Base-by-base conservation (phyloP, 2,888 invertebrate genomes). In the Tenodera sinensis region DNA sequence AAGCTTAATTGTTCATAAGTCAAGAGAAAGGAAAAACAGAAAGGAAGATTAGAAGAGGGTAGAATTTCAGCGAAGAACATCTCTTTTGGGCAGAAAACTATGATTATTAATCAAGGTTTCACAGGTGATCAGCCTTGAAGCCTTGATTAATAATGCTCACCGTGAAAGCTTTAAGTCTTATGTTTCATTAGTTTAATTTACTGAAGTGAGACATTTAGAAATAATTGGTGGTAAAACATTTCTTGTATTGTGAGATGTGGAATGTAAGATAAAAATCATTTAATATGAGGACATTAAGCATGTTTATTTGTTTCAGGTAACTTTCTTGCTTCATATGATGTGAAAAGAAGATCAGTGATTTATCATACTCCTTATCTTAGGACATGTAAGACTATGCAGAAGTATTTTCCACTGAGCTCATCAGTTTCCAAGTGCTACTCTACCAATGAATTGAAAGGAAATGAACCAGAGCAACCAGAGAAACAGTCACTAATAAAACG, bases 401-500 rank as follows among this genome's bases (percentile, higher is more conserved):
- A 71, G 6, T 25, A 71, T 71, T 71, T 71, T 71, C 54, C 54
- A 20, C 25, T 71, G 25, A 25, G 20, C 20, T 54, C 54, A 71
- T 71, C 25, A 71, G 4, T 15, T 6, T 20, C 54, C 20, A 28
- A 15, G 4, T 28, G 14, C 12, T 84, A 28, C 25, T 84, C 34
- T 4, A 82, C 15, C 14, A 30, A 83, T 42, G 82, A 34, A 82
- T 27, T 34, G 27, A 87, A 87, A 34, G 34, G 34, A 7, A 28
- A 28, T 71, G 86, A 86, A 9, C 84, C 34, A 87, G 42, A 87
- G 27, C 9, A 84, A 54, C 34, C 71, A 88, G 88, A 93, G 91
- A 95, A 97, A 93, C 92, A 94, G 91, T 95, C 96, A 1, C 92
- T 98, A 3, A 96, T 98, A 92, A 95, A 97, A 91, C 96, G 95